Evolutionary conservation across 2,888 invertebrate genomes (phyloP).

Genomic region (Asteroscopus sphinx): DNA sequence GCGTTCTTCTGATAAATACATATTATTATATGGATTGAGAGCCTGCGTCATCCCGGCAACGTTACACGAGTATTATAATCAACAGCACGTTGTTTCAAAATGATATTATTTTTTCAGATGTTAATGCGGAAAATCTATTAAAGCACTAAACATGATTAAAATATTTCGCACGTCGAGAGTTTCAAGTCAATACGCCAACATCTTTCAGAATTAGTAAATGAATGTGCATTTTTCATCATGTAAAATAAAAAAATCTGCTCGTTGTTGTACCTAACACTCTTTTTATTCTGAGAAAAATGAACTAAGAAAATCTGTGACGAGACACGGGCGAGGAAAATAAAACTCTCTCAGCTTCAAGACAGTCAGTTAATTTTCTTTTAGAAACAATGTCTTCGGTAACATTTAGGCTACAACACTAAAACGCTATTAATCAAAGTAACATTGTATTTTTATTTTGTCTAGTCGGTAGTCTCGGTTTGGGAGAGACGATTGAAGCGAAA

Average conservation of each 20-base stretch:
- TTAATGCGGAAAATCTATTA: constrained; percentile 39
- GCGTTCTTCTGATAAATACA: constrained; percentile 21
- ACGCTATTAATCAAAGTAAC: constrained; percentile 73
- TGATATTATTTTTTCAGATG: constrained; percentile 40
- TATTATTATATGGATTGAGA: constrained; percentile 18
- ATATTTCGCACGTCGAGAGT: constrained; percentile 30
- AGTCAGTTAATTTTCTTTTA: constrained; percentile 6
- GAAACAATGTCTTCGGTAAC: constrained; percentile 11
- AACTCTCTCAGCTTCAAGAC: constrained; percentile 1
- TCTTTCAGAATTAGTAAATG: constrained; percentile 8
- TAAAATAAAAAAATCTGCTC: constrained; percentile 3
- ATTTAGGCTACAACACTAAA: constrained; percentile 41
- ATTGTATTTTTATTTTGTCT: constrained; percentile 68
- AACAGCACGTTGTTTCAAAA: constrained; percentile 20
- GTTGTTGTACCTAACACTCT: not conserved
- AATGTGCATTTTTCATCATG: constrained; percentile 2
- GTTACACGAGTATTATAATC: constrained; percentile 11
- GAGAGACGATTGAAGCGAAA: constrained; percentile 66
- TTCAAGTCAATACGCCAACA: constrained; percentile 8
- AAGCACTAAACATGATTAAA: constrained; percentile 54
- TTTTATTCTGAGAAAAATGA: not conserved
- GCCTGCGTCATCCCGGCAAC: constrained; percentile 20
- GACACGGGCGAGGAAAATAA: not conserved
- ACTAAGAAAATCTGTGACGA: not conserved
- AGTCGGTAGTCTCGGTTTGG: constrained; percentile 61